Evolutionary conservation across 1,140 invertebrate genomes (phyloP), one percentile per base, ranked within the genome.

Genomic region (Pseudomyrmex dendroicus): DNA sequence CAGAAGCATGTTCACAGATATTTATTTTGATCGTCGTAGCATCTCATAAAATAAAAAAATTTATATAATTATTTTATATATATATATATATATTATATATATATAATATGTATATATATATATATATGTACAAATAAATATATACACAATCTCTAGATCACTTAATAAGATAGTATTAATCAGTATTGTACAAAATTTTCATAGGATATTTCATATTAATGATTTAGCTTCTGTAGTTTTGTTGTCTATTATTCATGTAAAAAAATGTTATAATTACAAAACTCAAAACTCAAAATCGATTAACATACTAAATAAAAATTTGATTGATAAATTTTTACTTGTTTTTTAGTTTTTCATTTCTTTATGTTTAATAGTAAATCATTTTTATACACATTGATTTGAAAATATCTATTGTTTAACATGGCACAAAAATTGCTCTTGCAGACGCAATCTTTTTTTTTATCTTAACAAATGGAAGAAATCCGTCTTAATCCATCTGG

Each of bases 401-500:
- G 25, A 17, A 25, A 22, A 17, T 56, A 35, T 35, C 35, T 12
- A 7, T 8, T 13, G 2, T n/a, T 68, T 46, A 25, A 2, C 44
- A 12, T 72, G n/a, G 3, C 15, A 61, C 12, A 46, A 46, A 22
- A 48, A 25, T 17, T 13, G n/a, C 5, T 63, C 1, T 35, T 17
- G 22, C 2, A 22, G 8, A 48, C 3, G 13, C 15, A 15, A 48
- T 77, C 25, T 25, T 5, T 48, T n/a, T 7, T n/a, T 20, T 15
- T 22, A 15, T 9, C 48, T 59, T 46, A 15, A 5, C 10, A 35
- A 35, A 35, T 7, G 35, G 35, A 35, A 35, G 5, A 35, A 35
- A 35, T 35, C 5, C 25, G 20, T 84, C 85, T 85, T 57, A 82
- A 89, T 80, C 54, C 76, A 56, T 59, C 66, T 80, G 57, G 68